Evolutionary conservation across 2,888 invertebrate genomes (phyloP).

Genomic region (Stratiomys singularior): DNA sequence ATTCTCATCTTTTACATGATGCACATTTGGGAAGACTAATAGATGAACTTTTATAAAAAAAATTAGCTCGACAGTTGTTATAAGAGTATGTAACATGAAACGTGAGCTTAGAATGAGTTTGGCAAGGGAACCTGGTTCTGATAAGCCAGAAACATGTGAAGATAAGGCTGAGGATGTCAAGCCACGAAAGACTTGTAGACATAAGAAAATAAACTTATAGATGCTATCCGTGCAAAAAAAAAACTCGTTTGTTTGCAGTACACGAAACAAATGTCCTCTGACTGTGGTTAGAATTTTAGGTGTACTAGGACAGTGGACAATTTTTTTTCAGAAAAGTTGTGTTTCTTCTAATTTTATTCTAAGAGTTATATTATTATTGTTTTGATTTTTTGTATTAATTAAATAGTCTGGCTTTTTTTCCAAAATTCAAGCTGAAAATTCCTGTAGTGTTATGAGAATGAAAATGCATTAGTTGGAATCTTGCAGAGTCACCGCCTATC

Average conservation of each 20-base stretch:
- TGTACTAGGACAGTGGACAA: not conserved
- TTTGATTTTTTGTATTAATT: not conserved
- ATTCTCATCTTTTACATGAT: constrained; percentile 6
- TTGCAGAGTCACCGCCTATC: too few species aligned
- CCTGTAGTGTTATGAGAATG: not conserved
- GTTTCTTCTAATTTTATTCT: not conserved
- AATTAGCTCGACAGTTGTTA: not conserved
- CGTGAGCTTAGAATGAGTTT: constrained; percentile 13
- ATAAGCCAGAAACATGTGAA: not conserved
- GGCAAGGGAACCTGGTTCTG: not conserved
- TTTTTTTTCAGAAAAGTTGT: not conserved
- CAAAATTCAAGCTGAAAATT: not conserved
- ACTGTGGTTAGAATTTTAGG: not conserved
- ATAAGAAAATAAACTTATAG: not conserved
- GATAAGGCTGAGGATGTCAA: not conserved
- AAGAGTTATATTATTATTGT: not conserved
- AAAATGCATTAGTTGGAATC: too few species aligned
- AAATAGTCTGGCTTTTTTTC: too few species aligned
- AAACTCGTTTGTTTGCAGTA: not conserved
- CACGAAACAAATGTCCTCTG: not conserved
- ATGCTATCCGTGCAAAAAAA: not conserved
- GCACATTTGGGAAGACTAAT: not conserved
- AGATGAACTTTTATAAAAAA: constrained; percentile 10
- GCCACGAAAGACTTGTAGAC: not conserved
- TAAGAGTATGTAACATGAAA: constrained; percentile 2